Percentiles rank a stretch among this genome's conserved stretches.
Conservation (phyloP, 2,888 invertebrate genomes). For the Glyphotaelius pellucidus region DNA sequence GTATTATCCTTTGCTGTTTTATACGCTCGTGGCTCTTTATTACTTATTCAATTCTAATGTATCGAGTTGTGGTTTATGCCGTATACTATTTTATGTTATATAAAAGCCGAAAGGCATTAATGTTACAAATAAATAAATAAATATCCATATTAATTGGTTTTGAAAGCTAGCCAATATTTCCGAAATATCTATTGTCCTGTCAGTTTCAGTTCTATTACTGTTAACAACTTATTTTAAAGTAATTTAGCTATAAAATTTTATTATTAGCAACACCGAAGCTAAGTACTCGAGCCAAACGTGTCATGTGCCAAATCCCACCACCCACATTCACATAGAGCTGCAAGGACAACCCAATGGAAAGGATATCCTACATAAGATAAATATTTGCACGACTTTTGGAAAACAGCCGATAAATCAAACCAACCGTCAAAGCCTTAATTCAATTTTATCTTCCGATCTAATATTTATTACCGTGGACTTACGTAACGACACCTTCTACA, state of each 20-base stretch:
- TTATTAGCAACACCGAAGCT: not conserved
- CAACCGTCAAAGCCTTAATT: not conserved
- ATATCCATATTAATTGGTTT: not conserved
- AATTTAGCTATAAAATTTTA: not conserved
- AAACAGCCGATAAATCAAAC: not conserved
- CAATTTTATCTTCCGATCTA: not conserved
- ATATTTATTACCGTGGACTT: not conserved
- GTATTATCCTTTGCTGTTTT: too few species aligned
- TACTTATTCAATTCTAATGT: too few species aligned
- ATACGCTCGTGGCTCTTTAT: too few species aligned
- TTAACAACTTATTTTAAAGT: too few species aligned
- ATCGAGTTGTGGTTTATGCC: too few species aligned
- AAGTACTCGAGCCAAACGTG: not conserved
- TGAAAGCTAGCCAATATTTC: not conserved
- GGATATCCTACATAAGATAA: slow-evolving; percentile 14
- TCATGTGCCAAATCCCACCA: not conserved
- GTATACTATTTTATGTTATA: too few species aligned
- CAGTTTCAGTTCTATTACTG: not conserved
- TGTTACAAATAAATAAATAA: too few species aligned
- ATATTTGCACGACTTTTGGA: slow-evolving; percentile 12
- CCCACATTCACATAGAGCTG: not conserved
- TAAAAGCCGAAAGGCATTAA: too few species aligned
- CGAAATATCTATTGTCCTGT: not conserved
- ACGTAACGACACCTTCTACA: not conserved
- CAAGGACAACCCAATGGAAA: slow-evolving; percentile 9